Conservation (phyloP, 2,113 vertebrate genomes). For the Cochlearius cochlearius region DNA sequence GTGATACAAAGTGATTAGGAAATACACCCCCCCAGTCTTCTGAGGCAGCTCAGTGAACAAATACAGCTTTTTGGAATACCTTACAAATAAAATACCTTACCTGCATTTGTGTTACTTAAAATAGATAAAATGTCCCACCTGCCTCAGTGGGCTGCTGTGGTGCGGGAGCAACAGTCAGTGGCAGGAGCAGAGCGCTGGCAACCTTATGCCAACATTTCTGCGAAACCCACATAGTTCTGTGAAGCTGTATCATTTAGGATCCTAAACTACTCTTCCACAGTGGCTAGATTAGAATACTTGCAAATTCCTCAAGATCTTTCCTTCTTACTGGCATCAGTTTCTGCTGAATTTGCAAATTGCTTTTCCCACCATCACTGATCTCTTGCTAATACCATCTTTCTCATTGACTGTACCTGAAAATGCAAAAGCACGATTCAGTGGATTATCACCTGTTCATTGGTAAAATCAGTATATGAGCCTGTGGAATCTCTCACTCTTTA, state of each 20-base stretch:
- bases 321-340: background rate
- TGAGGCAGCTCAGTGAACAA: background rate
- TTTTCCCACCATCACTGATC: background rate
- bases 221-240: background rate
- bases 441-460: background rate
- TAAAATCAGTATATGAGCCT: background rate
- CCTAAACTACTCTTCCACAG: background rate
- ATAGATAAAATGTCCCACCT: background rate
- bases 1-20: background rate
- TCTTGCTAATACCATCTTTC: background rate
- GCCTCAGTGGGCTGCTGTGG: background rate
- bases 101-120: background rate
- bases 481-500: background rate
- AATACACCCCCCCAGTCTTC: background rate
- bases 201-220: background rate
- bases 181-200: background rate
- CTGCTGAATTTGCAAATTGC: background rate
- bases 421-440: background rate
- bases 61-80: background rate
- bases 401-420: background rate
- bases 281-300: background rate
- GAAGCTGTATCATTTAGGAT: background rate
- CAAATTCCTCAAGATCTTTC: background rate
- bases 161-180: background rate
- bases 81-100: background rate